Evolutionary conservation across 37 sponge, comb jelly and placozoan species (phyloP).

Genomic region (Oscarella lobularis): DNA sequence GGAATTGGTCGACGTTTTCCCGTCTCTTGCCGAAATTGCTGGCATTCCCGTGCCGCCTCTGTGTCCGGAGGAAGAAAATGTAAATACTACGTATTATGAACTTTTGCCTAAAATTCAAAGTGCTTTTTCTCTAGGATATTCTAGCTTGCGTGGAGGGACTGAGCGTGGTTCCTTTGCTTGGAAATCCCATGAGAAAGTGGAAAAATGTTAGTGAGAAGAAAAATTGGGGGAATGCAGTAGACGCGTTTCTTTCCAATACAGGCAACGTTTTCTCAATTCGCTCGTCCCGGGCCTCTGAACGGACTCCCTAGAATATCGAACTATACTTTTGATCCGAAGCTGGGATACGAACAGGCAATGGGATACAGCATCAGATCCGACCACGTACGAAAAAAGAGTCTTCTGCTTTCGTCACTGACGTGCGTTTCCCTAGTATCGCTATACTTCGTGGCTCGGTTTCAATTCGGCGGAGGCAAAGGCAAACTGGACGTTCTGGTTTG

Average conservation of each 20-base stretch:
- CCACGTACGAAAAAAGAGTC: neutral
- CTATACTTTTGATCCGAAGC: too few species aligned
- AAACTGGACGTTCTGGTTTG: neutral
- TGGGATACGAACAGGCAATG: neutral
- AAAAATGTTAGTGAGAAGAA: too few species aligned
- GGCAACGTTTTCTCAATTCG: neutral
- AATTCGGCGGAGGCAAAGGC: neutral
- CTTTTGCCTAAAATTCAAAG: too few species aligned
- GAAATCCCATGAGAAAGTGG: neutral
- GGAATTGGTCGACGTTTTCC: constrained; percentile 4
- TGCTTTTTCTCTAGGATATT: neutral
- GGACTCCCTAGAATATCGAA: neutral
- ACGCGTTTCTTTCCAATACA: too few species aligned
- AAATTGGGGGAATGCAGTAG: too few species aligned
- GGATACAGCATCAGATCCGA: neutral
- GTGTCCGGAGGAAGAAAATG: too few species aligned
- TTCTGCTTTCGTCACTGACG: neutral
- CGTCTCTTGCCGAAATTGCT: constrained; percentile 3
- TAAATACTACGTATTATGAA: too few species aligned
- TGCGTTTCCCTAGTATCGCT: constrained; percentile 3
- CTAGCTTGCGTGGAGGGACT: constrained; percentile 3
- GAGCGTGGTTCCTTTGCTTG: neutral
- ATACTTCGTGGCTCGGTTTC: neutral
- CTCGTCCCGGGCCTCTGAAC: neutral
- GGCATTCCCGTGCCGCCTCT: neutral